A percentile compares a stretch with the other conserved stretches of the same genome.
These are phyloP conservation scores for Mormyrus hasselquistii DNA, from an alignment of 2,797 vertebrate species.

Conservation along the genomic window DNA sequence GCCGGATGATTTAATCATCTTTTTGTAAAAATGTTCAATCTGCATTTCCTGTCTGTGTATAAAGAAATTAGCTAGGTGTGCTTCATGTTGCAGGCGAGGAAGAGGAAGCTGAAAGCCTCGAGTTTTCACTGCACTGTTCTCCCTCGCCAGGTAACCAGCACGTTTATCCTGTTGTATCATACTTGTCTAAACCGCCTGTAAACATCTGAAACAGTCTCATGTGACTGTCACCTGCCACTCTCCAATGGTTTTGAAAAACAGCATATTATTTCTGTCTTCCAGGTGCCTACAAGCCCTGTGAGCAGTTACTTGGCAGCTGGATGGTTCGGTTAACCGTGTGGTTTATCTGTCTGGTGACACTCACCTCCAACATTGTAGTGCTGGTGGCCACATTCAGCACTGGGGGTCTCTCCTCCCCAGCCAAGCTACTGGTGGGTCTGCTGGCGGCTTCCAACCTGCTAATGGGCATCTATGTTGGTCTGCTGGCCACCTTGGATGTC, in stretches of 20 bases:
- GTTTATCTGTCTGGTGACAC: slow-evolving; percentile 93
- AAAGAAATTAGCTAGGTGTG: neutral
- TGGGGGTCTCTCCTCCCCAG: slow-evolving; percentile 61
- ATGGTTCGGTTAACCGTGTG: slow-evolving; percentile 97
- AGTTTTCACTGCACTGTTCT: slow-evolving; percentile 84
- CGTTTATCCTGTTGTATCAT: neutral
- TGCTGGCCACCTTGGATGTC: slow-evolving; percentile 79
- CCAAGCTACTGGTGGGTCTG: slow-evolving; percentile 79
- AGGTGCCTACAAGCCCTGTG: slow-evolving; percentile 97
- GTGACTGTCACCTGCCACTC: neutral
- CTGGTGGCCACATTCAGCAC: slow-evolving; percentile 77
- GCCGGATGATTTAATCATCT: neutral
- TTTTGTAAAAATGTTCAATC: neutral
- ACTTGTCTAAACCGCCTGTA: neutral
- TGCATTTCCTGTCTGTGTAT: neutral
- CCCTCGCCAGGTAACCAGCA: slow-evolving; percentile 77
- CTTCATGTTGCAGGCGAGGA: slow-evolving; percentile 42
- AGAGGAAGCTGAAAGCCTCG: slow-evolving; percentile 72
- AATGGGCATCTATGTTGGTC: slow-evolving; percentile 82
- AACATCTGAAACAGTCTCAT: neutral
- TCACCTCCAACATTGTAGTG: slow-evolving; percentile 88
- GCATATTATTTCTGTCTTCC: slow-evolving; percentile 27
- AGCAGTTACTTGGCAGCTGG: slow-evolving; percentile 94
- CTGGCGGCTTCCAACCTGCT: slow-evolving; percentile 87
- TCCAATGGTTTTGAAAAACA: neutral